Conservation (phyloP, 2,888 invertebrate species). For the Lepetodrilus schrolli region DNA sequence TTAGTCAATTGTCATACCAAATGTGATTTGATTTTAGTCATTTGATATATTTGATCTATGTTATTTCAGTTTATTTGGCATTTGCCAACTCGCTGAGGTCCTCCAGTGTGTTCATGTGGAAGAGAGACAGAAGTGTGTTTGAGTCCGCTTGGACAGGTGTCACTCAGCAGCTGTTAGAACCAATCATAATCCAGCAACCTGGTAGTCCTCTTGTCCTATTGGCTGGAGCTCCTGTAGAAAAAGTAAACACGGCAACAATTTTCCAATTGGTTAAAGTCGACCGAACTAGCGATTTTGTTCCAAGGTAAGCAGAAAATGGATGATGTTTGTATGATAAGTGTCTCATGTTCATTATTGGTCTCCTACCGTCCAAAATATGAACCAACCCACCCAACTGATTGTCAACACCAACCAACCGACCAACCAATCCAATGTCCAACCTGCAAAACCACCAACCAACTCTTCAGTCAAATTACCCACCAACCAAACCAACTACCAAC, state of each 20-base stretch:
- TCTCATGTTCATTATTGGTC: no score
- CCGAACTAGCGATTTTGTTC: conserved; percentile 66
- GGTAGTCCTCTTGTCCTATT: conserved; percentile 51
- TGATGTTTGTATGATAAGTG: no score
- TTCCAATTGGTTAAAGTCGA: conserved; percentile 61
- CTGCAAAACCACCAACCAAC: no score
- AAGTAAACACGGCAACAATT: conserved; percentile 43
- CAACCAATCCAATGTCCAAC: no score
- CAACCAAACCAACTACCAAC: no score
- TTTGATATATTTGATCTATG: no score
- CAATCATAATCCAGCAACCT: conserved; percentile 58
- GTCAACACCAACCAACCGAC: no score
- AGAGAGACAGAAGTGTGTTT: conserved; percentile 54
- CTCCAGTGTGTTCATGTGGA: conserved; percentile 67
- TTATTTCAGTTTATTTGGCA: conserved; percentile 60
- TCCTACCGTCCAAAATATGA: no score
- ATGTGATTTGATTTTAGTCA: no score
- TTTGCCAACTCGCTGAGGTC: conserved; percentile 61
- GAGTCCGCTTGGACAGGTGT: conserved; percentile 59
- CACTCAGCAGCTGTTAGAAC: conserved; percentile 54
- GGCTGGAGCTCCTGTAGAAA: conserved; percentile 50
- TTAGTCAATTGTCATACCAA: no score
- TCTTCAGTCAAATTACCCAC: no score
- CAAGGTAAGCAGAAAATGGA: conserved; percentile 60
- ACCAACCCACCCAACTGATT: no score